Evolutionary conservation across 2,113 vertebrate species (phyloP), one percentile per base, ranked within the genome.

Genomic region (Apistogramma diplotaenia): DNA sequence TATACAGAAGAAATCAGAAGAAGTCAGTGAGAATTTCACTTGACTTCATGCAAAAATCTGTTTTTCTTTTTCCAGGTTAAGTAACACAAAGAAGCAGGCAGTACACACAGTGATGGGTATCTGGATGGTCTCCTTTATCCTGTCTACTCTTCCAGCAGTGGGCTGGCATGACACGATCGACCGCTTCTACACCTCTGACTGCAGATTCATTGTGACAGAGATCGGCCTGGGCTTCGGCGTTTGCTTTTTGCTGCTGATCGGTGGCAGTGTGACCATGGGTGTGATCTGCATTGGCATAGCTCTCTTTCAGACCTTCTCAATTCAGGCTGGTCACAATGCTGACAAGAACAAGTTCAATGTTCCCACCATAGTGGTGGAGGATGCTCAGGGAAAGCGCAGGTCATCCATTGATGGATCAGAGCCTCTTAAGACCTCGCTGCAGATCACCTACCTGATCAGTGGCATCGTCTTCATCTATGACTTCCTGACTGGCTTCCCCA

Each of bases 71-170:
- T 87, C 67, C 94, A 98, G 97, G 94, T 82, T 98, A 84, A 98
- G 97, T 92, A 98, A 98, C 29, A 95, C 97, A 57, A 97, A 96
- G 95, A 98, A 98, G 91, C 97, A 98, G 93, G 97, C 97, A 0
- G 96, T 98, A 7, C 97, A 98, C 90, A 98, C 97, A 0, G 96
- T 98, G 76, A 97, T 98, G 97, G 97, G 97, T 33, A 97, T 98
- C 93, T 98, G 97, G 97, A 98, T 97, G 97, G 97, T 97, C 62
- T 98, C 97, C 51, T 98, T 98, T 91, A 96, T 97, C 88, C 94
- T 98, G 60, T 98, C 97, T 6, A 97, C 97, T 0, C 94, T 98
- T 82, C 97, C 97, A 0, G 97, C 97, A 0, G 97, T 98, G 19
- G 97, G 97, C 76, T 98, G 97, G 97, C 97, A 98, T 0, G 96